phyloP scores from a whole-genome alignment of 92 coral and sea anemone genomes.

The Epizoanthus illoricatus region DNA sequence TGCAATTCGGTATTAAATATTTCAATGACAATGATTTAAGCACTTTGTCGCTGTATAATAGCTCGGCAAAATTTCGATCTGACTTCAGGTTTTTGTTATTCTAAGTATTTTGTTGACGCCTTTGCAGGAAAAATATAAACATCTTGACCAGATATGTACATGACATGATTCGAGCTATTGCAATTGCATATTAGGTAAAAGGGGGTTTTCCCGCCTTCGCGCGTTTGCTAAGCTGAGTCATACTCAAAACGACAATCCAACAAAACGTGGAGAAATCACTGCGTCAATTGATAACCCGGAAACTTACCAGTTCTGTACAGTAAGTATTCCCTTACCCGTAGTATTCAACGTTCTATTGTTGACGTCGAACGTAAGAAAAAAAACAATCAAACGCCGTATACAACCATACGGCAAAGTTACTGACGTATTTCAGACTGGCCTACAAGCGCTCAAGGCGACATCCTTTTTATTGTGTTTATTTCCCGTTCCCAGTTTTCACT shows the following conservation, averaged over 20 bases:
- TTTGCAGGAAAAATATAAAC: no score
- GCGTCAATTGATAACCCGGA: conserved; percentile 3
- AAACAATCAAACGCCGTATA: background rate
- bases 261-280: background rate
- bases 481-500: background rate
- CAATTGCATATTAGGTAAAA: no score
- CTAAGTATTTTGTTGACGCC: no score
- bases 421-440: no score
- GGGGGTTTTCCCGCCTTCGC: no score
- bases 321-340: background rate
- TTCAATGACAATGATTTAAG: no score
- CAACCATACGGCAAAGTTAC: background rate
- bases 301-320: background rate
- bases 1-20: no score
- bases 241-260: background rate
- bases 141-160: no score
- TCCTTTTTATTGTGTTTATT: background rate
- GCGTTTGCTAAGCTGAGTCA: background rate
- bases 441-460: background rate
- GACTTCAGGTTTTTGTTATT: no score
- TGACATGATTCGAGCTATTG: no score
- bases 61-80: no score
- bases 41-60: no score
- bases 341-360: background rate
- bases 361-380: background rate